Base-by-base conservation (phyloP, 1,140 invertebrate genomes). In the Drosophila auraria region DNA sequence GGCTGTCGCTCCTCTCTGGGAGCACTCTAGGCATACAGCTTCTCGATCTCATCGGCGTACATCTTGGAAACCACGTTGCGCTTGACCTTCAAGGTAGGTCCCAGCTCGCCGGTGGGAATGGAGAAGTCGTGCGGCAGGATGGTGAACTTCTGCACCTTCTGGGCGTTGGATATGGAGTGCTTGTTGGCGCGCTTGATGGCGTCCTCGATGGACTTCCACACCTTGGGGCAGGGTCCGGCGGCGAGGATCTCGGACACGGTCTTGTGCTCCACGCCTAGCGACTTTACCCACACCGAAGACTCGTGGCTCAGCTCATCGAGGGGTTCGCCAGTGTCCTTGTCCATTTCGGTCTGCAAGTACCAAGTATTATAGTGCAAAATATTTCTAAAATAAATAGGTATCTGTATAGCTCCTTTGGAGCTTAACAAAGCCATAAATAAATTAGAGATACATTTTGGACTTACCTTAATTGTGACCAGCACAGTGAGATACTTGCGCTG, bases 81-180 rank as follows among this genome's bases (percentile, higher is more conserved):
- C 93, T 97, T 97, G 17, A 98, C 92, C 94, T 98, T 98, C 89
- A 98, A 94, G 27, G 97, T 98, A 63, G 97, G 97, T 69, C 97
- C 97, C 83, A 99, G 94, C 95, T 99, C 98, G 76, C 97, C 98
- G 25, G 96, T 97, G 62, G 95, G 94, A 72, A 98, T 94, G 15
- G 97, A 97, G 93, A 99, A 98, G 91, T 99, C 98, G 47, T 94
- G 94, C 1, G 97, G 97, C 66, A 99, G 93, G 70, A 99, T 95
- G n/a, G 95, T 94, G 94, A 98, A 98, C 92, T 99, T 99, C 92
- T 98, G 97, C 60, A 99, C 95, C 92, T 95, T 96, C 86, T 98
- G 97, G 60, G 98, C 98, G 93, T 97, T 97, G 7, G 97, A 98
- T 65, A 96, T 96, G 40, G 97, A 96, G 71, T 96, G 94, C 65